Evolutionary conservation across 2,888 invertebrate genomes (phyloP), one percentile per base, ranked within the genome.

Genomic region (Teleogryllus oceanicus): DNA sequence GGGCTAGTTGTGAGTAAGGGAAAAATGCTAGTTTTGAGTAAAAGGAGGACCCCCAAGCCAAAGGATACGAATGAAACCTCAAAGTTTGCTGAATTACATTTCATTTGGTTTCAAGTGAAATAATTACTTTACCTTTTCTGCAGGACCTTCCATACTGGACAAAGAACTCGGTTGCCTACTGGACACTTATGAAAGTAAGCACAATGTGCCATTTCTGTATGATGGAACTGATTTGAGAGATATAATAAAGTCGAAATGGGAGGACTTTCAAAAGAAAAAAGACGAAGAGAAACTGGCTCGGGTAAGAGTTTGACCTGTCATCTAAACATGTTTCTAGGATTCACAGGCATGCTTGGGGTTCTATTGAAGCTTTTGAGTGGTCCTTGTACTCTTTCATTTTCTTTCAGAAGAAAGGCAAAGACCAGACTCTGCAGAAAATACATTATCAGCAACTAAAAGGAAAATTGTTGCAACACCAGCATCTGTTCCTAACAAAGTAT

Each of bases 91-190:
- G 37, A 8, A 37, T 37, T 37, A 24, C 24, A 24, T 24, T 24
- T 24, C 1, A 3, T 18, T 62, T 62, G 12, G 12, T 62, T 62
- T 62, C 4, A 62, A 62, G 18, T 16, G 18, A 62, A 62, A 62
- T 62, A 16, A 75, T n/a, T 49, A 49, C 11, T 50, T 77, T 18
- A 5, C 50, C 21, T 12, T 20, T 16, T 76, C 50, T 20, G 50
- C 21, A 78, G 82, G 89, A 92, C 87, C 86, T 95, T 78, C 95
- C 0, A 92, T 93, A 87, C 90, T 94, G 75, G 94, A 94, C 86
- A 89, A 89, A 0, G 90, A 92, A 84, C 88, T 95, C 0, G 87
- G 87, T 2, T 88, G 89, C 0, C 83, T 92, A 78, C 90, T 91
- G 8, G 84, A 87, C 0, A 87, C 89, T 1, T 92, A 90, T 83